Evolutionary conservation across 2,797 vertebrate species (phyloP).

Genomic region (Micropoecilia bifurca): DNA sequence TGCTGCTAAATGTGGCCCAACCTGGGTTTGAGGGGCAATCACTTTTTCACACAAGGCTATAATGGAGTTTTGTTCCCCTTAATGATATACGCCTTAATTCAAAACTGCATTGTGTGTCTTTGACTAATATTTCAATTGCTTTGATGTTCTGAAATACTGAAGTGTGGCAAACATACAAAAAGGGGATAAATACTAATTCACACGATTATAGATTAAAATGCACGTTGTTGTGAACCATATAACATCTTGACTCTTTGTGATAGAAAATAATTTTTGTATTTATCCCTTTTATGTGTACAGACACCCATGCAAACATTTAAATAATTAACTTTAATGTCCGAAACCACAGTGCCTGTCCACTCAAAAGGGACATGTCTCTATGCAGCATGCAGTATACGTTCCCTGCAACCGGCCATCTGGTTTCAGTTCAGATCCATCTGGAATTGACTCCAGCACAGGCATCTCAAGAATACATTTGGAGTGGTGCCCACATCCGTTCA

Average conservation of each 20-base stretch:
- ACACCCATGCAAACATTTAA: slow-evolving; percentile 7
- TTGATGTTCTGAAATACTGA: no score
- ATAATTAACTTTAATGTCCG: slow-evolving; percentile 17
- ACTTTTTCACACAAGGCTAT: no score
- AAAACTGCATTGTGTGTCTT: no score
- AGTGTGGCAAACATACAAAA: no score
- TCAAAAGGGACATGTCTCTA: slow-evolving; percentile 54
- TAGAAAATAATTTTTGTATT: slow-evolving; percentile 17
- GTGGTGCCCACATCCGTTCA: slow-evolving; percentile 86
- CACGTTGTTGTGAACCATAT: not conserved
- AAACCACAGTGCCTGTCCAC: slow-evolving; percentile 34
- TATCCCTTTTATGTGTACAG: slow-evolving; percentile 11
- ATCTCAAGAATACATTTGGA: slow-evolving; percentile 88
- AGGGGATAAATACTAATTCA: no score
- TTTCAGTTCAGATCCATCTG: slow-evolving; percentile 87
- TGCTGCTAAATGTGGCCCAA: no score
- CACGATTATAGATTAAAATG: not conserved
- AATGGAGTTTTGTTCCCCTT: no score
- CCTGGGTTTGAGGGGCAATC: no score
- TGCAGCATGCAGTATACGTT: slow-evolving; percentile 68
- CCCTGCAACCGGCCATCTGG: slow-evolving; percentile 81
- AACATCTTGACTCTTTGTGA: slow-evolving; percentile 5
- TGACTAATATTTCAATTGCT: no score
- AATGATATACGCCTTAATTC: no score
- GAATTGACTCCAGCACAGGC: slow-evolving; percentile 83